A percentile compares a stretch with the other conserved stretches of the same genome.
Evolutionary conservation across 2,888 invertebrate species (phyloP).

Genomic region (Chelonus formosanus): DNA sequence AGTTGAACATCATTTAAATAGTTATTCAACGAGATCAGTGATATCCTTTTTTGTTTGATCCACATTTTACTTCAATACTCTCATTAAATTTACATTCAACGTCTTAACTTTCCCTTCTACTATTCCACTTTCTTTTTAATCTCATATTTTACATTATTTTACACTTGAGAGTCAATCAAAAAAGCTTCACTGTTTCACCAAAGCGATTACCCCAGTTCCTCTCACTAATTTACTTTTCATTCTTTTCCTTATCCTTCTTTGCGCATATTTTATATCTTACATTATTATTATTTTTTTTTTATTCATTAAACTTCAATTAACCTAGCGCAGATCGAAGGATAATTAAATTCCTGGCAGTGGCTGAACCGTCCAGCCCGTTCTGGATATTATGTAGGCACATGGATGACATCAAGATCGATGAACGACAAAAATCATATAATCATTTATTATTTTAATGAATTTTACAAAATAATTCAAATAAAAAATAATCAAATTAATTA

Average conservation of each 20-base stretch:
- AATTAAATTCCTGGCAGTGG: conserved; percentile 51
- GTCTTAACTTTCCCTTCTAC: conserved; percentile 30
- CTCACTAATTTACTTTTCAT: conserved; percentile 24
- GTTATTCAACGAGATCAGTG: conserved; percentile 29
- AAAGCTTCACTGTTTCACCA: conserved; percentile 36
- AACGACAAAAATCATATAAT: conserved; percentile 20
- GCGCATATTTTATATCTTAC: background rate
- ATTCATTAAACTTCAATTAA: conserved; percentile 20
- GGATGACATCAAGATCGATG: conserved; percentile 35
- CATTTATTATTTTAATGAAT: background rate
- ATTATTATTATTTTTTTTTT: conserved; percentile 1
- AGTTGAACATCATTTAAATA: conserved; percentile 36
- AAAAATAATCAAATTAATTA: conserved; percentile 3
- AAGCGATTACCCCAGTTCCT: conserved; percentile 40
- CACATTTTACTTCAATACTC: conserved; percentile 3
- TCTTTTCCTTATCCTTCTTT: conserved; percentile 4
- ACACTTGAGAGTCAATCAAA: conserved; percentile 11
- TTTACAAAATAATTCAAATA: conserved; percentile 13
- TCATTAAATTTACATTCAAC: conserved; percentile 11
- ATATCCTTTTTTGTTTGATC: conserved; percentile 22
- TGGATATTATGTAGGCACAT: conserved; percentile 61
- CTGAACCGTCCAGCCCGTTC: conserved; percentile 65
- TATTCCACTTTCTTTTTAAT: conserved; percentile 14
- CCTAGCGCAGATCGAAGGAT: conserved; percentile 21
- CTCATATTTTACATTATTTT: too few relatives aligned